phyloP scores from a whole-genome alignment of 2,113 vertebrate species.

The Coracopsis vasa region DNA sequence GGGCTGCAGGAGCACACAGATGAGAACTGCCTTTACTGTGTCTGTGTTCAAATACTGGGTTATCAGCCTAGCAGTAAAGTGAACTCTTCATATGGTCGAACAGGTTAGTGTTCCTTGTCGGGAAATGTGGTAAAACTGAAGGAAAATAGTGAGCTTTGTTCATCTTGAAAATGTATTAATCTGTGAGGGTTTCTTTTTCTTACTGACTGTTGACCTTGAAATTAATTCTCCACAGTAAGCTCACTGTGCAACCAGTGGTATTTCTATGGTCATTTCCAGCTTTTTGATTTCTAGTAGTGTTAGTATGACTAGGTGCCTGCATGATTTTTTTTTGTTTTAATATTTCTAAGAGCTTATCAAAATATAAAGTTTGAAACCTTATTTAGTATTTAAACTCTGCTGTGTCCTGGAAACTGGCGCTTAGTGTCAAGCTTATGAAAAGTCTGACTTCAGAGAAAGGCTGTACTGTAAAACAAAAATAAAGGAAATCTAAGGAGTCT shows the following conservation, averaged over 20 bases:
- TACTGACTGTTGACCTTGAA: background rate
- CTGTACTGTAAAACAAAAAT: background rate
- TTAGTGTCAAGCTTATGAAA: background rate
- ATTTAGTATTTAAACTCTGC: background rate
- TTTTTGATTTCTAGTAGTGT: background rate
- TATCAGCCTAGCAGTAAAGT: conserved; percentile 83
- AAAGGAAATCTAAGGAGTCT: background rate
- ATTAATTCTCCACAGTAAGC: background rate
- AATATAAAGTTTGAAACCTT: background rate
- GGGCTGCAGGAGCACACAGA: conserved; percentile 95
- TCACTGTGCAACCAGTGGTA: background rate
- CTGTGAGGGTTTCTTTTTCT: background rate
- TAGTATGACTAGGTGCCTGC: background rate
- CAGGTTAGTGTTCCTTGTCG: conserved; percentile 77
- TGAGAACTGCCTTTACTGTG: conserved; percentile 96
- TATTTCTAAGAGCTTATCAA: background rate
- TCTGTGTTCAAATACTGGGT: conserved; percentile 87
- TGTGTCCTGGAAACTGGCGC: background rate
- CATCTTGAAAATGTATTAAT: background rate
- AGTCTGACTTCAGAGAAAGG: background rate
- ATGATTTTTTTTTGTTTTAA: background rate
- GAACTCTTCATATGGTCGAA: conserved; percentile 82
- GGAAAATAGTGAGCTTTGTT: background rate
- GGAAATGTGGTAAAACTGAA: background rate
- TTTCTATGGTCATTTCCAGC: background rate